phyloP scores from a whole-genome alignment of 2,888 invertebrate species.

The Doris montereyensis region DNA sequence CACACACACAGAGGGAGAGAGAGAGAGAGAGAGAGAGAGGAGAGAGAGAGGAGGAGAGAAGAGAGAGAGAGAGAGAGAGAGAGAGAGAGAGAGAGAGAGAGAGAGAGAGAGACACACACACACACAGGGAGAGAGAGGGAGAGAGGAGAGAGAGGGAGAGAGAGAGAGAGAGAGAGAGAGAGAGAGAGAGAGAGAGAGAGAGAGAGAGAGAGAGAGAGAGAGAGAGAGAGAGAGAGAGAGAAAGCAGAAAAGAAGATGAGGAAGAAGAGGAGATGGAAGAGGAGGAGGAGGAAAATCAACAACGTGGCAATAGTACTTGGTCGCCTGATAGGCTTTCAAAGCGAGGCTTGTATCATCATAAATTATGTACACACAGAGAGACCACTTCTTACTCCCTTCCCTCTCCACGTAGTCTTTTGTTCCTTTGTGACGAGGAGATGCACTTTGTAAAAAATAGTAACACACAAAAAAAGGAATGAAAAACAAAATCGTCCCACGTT shows the following conservation, averaged over 20 bases:
- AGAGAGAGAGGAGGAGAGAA: background rate
- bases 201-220: background rate
- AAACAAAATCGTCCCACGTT: no score
- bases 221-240: background rate
- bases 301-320: background rate
- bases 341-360: no score
- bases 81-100: constrained; percentile 26
- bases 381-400: no score
- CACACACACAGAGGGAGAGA: background rate
- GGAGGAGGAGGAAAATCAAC: background rate
- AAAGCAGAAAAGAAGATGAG: background rate
- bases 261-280: background rate
- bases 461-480: no score
- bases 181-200: background rate
- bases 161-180: background rate
- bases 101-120: constrained; percentile 27
- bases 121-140: constrained; percentile 11
- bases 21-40: background rate
- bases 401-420: no score
- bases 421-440: no score
- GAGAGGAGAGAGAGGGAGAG: constrained; percentile 3
- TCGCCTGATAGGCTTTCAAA: no score
- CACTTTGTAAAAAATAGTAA: no score
- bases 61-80: constrained; percentile 25
- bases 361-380: no score